Evolutionary conservation across 2,888 invertebrate genomes (phyloP), one percentile per base, ranked within the genome.

Genomic region (Schizotus pectinicornis): DNA sequence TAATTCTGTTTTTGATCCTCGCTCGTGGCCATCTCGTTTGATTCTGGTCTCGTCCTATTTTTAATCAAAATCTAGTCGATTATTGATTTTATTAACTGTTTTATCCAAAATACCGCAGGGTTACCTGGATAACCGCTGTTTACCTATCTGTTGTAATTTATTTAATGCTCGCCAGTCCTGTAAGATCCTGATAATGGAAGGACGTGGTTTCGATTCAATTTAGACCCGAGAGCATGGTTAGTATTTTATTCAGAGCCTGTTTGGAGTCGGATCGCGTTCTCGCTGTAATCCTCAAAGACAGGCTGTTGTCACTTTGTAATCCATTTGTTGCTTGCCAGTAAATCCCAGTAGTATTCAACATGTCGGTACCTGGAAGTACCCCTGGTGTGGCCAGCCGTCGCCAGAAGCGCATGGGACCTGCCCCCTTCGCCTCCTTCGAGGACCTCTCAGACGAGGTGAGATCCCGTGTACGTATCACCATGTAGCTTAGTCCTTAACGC

Each of bases 341-440:
- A 67, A 67, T 68, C 69, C 72, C 70, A 70, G 67, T 72, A 73
- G 69, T 68, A 62, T 56, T 66, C 70, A 59, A 62, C 67, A 75
- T 74, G 74, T 73, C 74, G 70, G 67, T 73, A 66, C 68, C 74
- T 66, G 74, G 72, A 69, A 65, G 68, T 63, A 63, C 70, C 52
- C 65, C 70, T 53, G 68, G 67, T 62, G 67, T 64, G 57, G 64
- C 62, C 60, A 62, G 64, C 66, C 70, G 75, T 61, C 73, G 73
- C 58, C 91, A 91, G 83, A 86, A 88, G 83, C 89, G 92, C 81
- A 89, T 92, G 84, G 94, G 94, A 78, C 93, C 94, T 77, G 95
- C 95, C 75, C 95, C 95, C 77, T 91, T 95, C 81, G 95, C 95
- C 78, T 95, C 94, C 74, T 93, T 95, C 82, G 95, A 95, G 85